phyloP scores from a whole-genome alignment of 2,113 vertebrate genomes.

The Eclectus roratus region DNA sequence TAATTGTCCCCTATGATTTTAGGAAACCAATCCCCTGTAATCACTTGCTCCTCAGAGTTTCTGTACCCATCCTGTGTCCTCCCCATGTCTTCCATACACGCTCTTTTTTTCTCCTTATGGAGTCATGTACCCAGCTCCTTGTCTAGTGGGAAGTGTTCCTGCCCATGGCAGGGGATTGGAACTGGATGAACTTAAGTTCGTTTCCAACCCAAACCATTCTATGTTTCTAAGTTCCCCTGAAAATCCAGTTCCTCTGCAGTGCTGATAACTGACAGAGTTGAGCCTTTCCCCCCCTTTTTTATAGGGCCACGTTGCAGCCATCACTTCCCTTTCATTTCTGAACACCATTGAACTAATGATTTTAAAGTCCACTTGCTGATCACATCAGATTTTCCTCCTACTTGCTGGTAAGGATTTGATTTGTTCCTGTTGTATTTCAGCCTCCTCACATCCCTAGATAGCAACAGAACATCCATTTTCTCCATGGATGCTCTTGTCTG shows the following conservation, averaged over 20 bases:
- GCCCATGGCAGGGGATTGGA: background rate
- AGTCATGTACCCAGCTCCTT: accelerated
- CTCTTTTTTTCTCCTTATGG: accelerated
- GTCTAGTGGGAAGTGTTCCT: background rate
- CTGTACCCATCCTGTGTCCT: background rate
- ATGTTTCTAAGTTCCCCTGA: background rate
- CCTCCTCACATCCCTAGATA: background rate
- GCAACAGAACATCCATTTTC: background rate
- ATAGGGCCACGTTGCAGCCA: accelerated
- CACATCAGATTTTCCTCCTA: background rate
- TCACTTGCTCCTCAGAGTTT: background rate
- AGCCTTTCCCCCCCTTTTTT: background rate
- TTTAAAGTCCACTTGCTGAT: background rate
- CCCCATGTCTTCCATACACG: background rate
- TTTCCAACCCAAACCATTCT: background rate
- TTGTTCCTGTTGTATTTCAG: background rate
- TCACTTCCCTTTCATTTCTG: background rate
- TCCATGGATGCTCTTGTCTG: background rate
- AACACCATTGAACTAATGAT: accelerated
- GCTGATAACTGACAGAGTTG: background rate
- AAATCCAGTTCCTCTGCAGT: background rate
- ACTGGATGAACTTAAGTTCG: background rate
- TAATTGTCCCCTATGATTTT: background rate
- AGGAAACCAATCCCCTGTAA: background rate
- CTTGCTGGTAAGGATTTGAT: background rate